Evolutionary conservation across 1,140 invertebrate genomes (phyloP), one percentile per base, ranked within the genome.

Genomic region (Paralvinella palmiformis): DNA sequence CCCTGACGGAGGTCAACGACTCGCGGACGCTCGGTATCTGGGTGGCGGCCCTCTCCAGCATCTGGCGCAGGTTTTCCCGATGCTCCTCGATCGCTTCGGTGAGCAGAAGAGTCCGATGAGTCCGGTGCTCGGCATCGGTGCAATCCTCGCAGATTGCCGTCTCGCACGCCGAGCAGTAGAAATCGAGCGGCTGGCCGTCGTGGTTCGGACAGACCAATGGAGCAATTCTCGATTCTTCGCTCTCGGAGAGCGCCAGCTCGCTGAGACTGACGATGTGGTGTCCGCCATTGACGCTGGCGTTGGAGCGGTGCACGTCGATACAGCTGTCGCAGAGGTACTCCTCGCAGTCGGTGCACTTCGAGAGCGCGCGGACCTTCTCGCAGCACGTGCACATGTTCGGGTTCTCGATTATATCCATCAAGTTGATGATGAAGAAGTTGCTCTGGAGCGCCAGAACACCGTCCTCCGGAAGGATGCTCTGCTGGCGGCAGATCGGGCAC

Each of bases 161-260:
- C 70, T 85, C 84, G 71, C 84, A 85, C 52, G 82, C 79, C 6
- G 75, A 72, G 70, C 84, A 85, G 71, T 83, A 85, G 71, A 83
- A 84, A 55, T 81, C 70, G 35, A 85, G 69, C 1, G 80, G 77
- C 64, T 83, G 83, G 17, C 74, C 74, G 20, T 72, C 70, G 65
- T 81, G 79, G 55, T 73, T 80, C 0, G 76, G 75, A 67, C 79
- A 82, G 15, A 79, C 75, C 35, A 79, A 68, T 22, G 59, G 61
- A 3, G 41, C 55, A 59, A 32, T 67, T 13, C 22, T 27, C 37
- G 48, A 32, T 13, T 60, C 31, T 5, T 57, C 15, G 3, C 15
- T 37, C 41, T 41, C 56, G 10, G 66, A 57, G 7, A 67, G 45
- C 10, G 67, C 65, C 48, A 68, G 63, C 32, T 69, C 68, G 36